These are phyloP conservation scores for Pristionchus japonicus DNA, from an alignment of 2,888 invertebrate species.

Conservation along the genomic window DNA sequence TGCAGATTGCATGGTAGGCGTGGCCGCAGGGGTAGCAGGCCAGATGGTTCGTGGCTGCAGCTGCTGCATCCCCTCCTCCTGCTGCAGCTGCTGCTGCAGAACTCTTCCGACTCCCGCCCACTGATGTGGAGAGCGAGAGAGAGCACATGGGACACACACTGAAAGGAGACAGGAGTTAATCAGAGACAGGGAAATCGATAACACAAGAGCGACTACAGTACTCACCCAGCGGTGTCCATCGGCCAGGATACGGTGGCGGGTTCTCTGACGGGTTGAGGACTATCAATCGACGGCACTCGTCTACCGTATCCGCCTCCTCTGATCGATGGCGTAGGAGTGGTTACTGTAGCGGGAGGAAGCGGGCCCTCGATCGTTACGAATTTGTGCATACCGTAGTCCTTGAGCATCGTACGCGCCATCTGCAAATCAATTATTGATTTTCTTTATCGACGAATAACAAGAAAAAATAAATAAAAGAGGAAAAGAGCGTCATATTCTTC, in stretches of 20 bases:
- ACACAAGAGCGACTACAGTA: not conserved
- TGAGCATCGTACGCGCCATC: constrained; percentile 23
- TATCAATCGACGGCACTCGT: not conserved
- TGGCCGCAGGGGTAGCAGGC: constrained; percentile 57
- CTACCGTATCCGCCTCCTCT: constrained; percentile 21
- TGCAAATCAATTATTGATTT: not conserved
- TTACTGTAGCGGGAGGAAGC: not conserved
- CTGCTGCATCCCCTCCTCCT: constrained; percentile 1
- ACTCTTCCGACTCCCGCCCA: constrained; percentile 52
- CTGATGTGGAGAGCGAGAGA: constrained; percentile 53
- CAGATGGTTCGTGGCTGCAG: constrained; percentile 21
- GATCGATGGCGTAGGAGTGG: not conserved
- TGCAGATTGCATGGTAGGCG: constrained; percentile 58
- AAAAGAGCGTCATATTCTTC: not conserved
- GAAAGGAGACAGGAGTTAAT: no score
- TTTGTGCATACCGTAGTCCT: not conserved
- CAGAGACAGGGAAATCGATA: not conserved
- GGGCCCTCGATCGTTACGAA: constrained; percentile 37
- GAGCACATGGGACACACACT: constrained; percentile 61
- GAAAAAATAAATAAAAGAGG: not conserved
- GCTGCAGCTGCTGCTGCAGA: constrained; percentile 48
- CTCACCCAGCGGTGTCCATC: constrained; percentile 17
- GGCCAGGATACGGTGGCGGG: constrained; percentile 15
- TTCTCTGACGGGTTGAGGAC: not conserved
- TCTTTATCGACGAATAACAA: not conserved